phyloP scores from a whole-genome alignment of 1,140 invertebrate species.

The Telenomus remus region DNA sequence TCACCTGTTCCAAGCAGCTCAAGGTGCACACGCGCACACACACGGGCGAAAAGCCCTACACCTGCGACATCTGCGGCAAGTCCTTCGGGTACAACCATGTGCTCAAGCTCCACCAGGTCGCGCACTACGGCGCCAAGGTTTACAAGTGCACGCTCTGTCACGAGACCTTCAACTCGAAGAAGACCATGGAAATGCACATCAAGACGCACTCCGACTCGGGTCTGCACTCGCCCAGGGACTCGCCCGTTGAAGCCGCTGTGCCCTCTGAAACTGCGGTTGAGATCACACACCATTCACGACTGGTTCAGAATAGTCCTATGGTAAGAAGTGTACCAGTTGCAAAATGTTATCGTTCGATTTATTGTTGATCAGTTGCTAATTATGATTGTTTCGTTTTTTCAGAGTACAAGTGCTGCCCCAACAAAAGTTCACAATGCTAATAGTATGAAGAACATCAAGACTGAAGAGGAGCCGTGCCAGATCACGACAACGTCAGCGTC shows the following conservation, averaged over 20 bases:
- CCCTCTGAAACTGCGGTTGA: slow-evolving; percentile 66
- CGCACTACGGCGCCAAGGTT: slow-evolving; percentile 92
- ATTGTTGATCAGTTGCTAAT: not conserved
- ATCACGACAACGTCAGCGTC: slow-evolving; percentile 29
- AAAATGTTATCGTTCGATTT: no score
- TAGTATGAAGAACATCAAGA: slow-evolving; percentile 68
- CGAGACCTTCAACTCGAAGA: slow-evolving; percentile 91
- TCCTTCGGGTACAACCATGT: slow-evolving; percentile 93
- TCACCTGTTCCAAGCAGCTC: slow-evolving; percentile 92
- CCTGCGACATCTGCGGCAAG: slow-evolving; percentile 86
- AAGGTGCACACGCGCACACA: slow-evolving; percentile 92
- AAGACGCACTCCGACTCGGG: slow-evolving; percentile 86
- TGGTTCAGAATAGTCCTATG: slow-evolving; percentile 38
- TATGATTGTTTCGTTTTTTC: slow-evolving; percentile 1
- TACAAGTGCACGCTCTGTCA: slow-evolving; percentile 94
- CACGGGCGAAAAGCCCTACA: slow-evolving; percentile 87
- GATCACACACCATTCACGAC: slow-evolving; percentile 55
- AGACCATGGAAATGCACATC: slow-evolving; percentile 91
- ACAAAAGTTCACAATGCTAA: slow-evolving; percentile 19
- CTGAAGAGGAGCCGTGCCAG: slow-evolving; percentile 61
- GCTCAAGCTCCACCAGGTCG: slow-evolving; percentile 90
- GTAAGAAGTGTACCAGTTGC: no score
- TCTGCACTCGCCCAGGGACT: slow-evolving; percentile 64
- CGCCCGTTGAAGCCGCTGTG: slow-evolving; percentile 32
- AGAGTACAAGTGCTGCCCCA: slow-evolving; percentile 52